A percentile compares a stretch with the other conserved stretches of the same genome.
These are phyloP conservation scores for Varanus salvator DNA, from an alignment of 2,113 vertebrate genomes.

Conservation along the genomic window DNA sequence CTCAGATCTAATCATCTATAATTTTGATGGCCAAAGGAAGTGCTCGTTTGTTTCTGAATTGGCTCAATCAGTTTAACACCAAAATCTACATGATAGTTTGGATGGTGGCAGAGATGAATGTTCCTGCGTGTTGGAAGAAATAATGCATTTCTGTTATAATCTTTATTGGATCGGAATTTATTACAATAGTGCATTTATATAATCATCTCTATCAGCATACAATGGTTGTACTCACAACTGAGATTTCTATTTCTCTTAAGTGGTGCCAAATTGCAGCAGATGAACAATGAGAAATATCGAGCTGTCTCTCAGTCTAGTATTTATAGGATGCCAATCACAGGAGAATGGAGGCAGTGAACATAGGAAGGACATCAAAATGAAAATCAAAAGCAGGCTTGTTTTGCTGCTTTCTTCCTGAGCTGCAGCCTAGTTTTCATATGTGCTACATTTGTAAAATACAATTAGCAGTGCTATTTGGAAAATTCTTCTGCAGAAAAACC, in stretches of 20 bases:
- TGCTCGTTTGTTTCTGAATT: constrained; percentile 47
- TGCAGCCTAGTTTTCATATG: neutral
- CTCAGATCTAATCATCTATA: constrained; percentile 58
- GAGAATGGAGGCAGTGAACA: neutral
- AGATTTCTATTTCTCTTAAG: constrained; percentile 35
- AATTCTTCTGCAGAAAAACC: neutral
- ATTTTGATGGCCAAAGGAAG: constrained; percentile 48
- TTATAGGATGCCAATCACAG: constrained; percentile 7
- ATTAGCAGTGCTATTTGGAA: neutral
- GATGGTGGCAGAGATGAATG: neutral
- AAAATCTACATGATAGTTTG: constrained; percentile 25
- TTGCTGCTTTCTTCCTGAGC: neutral
- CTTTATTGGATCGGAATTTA: constrained; percentile 55
- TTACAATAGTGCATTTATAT: constrained; percentile 49
- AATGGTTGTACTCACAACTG: neutral
- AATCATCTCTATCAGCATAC: constrained; percentile 50
- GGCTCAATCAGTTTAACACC: constrained; percentile 54
- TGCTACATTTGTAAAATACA: constrained; percentile 16
- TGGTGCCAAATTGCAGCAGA: constrained; percentile 36
- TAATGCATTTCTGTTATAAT: constrained; percentile 38
- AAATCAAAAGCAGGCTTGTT: neutral
- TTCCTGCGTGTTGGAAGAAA: constrained; percentile 36
- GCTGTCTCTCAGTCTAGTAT: neutral
- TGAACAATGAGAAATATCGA: constrained; percentile 29
- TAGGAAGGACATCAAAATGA: neutral